A percentile compares a stretch with the other conserved stretches of the same genome.
Evolutionary conservation across 2,888 invertebrate genomes (phyloP).

Genomic region (Drosophila macrospina): DNA sequence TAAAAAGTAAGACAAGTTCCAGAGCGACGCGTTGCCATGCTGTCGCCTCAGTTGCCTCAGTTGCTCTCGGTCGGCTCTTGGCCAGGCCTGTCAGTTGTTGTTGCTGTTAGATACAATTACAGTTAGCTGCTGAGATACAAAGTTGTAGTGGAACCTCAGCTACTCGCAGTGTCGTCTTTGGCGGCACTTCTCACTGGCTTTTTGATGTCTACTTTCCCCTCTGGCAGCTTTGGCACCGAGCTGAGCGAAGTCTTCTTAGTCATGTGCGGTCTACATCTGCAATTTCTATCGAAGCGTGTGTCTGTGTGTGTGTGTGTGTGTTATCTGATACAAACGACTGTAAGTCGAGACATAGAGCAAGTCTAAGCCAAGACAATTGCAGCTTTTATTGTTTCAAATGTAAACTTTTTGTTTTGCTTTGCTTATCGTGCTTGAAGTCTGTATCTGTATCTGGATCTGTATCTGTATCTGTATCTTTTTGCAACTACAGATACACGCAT

Average conservation of each 20-base stretch:
- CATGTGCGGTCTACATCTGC: constrained; percentile 61
- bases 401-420: constrained; percentile 55
- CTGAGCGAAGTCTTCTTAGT: constrained; percentile 31
- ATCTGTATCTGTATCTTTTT: constrained; percentile 22
- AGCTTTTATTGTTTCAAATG: constrained; percentile 68
- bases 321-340: constrained; percentile 38
- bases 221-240: constrained; percentile 24
- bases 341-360: constrained; percentile 26
- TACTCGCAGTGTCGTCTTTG: constrained; percentile 46
- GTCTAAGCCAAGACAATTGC: constrained; percentile 22
- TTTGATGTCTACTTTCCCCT: constrained; percentile 62
- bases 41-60: constrained; percentile 42
- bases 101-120: constrained; percentile 79
- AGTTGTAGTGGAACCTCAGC: constrained; percentile 34
- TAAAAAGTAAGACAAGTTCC: constrained; percentile 78
- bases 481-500: constrained; percentile 17
- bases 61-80: constrained; percentile 25
- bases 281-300: constrained; percentile 22
- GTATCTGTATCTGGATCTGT: not conserved
- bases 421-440: constrained; percentile 49
- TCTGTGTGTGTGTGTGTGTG: constrained; percentile 7
- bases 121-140: constrained; percentile 66
- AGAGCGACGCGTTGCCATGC: constrained; percentile 74
- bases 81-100: constrained; percentile 62
- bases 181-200: constrained; percentile 60